phyloP scores from a whole-genome alignment of 2,888 invertebrate genomes.

The Microctonus aethiopoides region DNA sequence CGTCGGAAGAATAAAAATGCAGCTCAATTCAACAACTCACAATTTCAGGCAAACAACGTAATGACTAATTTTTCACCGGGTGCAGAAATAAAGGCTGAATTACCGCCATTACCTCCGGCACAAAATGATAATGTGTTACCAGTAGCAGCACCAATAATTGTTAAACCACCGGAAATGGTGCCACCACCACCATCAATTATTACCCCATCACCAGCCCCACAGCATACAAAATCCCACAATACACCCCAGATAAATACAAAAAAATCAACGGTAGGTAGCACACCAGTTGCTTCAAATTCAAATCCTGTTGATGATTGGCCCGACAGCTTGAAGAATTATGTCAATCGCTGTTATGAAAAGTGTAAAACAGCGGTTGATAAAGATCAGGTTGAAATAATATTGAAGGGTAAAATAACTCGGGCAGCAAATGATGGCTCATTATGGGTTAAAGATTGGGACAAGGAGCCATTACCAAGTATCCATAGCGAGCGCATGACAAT shows the following conservation, averaged over 20 bases:
- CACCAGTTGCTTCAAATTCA: constrained; percentile 41
- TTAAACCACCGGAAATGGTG: constrained; percentile 66
- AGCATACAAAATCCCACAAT: too few species aligned
- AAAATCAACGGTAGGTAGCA: constrained; percentile 52
- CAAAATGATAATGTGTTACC: constrained; percentile 69
- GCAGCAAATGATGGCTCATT: constrained; percentile 89
- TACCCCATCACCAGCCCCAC: constrained; percentile 59
- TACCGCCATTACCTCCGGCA: constrained; percentile 70
- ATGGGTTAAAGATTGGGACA: constrained; percentile 93
- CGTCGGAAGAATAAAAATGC: constrained; percentile 77
- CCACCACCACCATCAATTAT: constrained; percentile 51
- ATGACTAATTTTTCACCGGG: constrained; percentile 49
- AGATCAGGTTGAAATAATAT: constrained; percentile 92
- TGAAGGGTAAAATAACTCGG: constrained; percentile 93
- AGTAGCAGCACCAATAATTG: constrained; percentile 5
- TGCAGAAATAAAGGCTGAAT: constrained; percentile 57
- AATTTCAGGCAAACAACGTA: constrained; percentile 57
- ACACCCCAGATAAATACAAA: constrained; percentile 36
- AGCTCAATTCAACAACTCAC: constrained; percentile 65
- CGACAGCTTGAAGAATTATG: constrained; percentile 84
- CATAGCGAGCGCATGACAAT: constrained; percentile 81
- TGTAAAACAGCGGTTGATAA: constrained; percentile 89
- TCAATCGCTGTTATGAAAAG: constrained; percentile 91
- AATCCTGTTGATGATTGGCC: constrained; percentile 81
- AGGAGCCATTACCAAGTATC: constrained; percentile 91